Base-by-base conservation (phyloP, 1,140 invertebrate genomes). In the Drosophila pectinifera region DNA sequence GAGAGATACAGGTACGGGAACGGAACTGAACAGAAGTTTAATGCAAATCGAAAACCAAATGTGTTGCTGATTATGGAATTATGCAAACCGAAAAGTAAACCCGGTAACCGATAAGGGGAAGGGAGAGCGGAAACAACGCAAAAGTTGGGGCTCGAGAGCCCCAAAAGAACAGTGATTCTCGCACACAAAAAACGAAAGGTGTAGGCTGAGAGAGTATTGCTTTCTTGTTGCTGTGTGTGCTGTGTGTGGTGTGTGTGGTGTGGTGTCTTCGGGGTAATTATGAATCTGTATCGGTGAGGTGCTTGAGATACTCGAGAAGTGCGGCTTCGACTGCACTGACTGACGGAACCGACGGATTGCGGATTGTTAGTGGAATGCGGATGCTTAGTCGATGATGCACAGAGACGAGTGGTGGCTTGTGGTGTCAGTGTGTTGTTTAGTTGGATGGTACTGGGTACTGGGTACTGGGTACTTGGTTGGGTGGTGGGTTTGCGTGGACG, bases 241-340 rank as follows among this genome's bases (percentile, higher is more conserved):
- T 20, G 58, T 67, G 55, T 42, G 38, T 53, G 62, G 36, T 28
- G 48, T 79, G 28, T 43, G 31, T 48, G 36, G 16, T 57, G 5
- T 28, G 26, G 28, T 28, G 28, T 48, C 59, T 45, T 61, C 54
- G 34, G 45, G 67, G 54, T 79, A 84, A 80, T 84, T 84, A 82
- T 82, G 75, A 70, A 55, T 75, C 78, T 70, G 51, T 67, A 55
- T 75, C 78, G 57, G 51, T 67, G 64, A 65, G 34, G 65, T 69
- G 68, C 55, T 74, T 61, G 48, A 58, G 41, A 56, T 65, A 54
- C 43, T 63, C 74, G 67, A 68, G n/a, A 38, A 46, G 65, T 68
- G 49, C 49, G 24, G 41, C 43, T 34, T 34, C 11, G 31, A 34
- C 48, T 18, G 48, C 48, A 51, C 48, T 53, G 49, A 51, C 59